Evolutionary conservation across 2,113 vertebrate species (phyloP), one percentile per base, ranked within the genome.

Genomic region (Passer domesticus): DNA sequence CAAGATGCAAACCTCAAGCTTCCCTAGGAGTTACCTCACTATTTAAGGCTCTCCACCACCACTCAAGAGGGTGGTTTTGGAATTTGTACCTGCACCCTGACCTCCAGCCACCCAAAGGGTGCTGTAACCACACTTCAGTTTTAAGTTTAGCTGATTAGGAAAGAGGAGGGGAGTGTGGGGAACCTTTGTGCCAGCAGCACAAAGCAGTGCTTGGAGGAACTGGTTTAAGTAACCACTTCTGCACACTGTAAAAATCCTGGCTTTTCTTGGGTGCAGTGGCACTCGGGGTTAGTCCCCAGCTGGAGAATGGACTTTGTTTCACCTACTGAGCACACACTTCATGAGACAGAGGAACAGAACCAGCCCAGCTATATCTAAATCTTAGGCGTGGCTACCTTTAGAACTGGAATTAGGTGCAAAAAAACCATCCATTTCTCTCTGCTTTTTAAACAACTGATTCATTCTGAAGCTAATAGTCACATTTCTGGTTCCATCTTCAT

Each of bases 311-410:
- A 89, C 68, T 96, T 87, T 28, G 72, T 49, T 93, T 94, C 59
- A 94, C 80, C 88, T 87, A 49, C 39, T 87, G 83, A 96, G 53
- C 83, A 96, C 96, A 97, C 67, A 69, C 15, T 23, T 0, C 28
- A 23, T 35, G 50, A 81, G 78, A 94, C 37, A 87, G 1, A 81
- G 80, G 60, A 76, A 87, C 22, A 33, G 55, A 19, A 63, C 30
- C 12, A 8, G 56, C 28, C 47, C 4, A 6, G 37, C 46, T 58
- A 1, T 20, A 56, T 3, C 50, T 33, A 56, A 30, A 31, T 37
- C 39, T 83, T 62, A 70, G 15, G 18, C 3, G 21, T 53, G 43
- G n/a, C 50, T 56, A 14, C 80, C 41, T 63, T 72, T 35, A 81
- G 50, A 81, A 50, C 16, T 25, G 21, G 23, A 47, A 78, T 8